Percentiles rank a stretch among this genome's conserved stretches.
Conservation (phyloP, 2,113 vertebrate genomes). For the Caranx melampygus region DNA sequence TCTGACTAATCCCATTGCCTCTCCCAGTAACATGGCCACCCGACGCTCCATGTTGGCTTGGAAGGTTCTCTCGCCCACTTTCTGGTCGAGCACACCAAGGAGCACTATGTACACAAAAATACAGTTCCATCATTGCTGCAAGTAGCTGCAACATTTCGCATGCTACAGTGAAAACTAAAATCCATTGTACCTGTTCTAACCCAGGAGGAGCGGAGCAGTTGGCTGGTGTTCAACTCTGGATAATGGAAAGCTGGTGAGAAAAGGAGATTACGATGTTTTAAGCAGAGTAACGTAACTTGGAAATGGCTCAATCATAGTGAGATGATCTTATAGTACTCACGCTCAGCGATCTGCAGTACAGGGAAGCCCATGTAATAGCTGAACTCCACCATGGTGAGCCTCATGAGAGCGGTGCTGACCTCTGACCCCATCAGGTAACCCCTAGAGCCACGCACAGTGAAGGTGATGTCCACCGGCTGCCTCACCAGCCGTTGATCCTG, state of each 20-base stretch:
- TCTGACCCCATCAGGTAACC: conserved; percentile 90
- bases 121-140: neutral
- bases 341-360: conserved; percentile 95
- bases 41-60: conserved; percentile 93
- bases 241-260: conserved; percentile 91
- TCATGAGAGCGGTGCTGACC: conserved; percentile 90
- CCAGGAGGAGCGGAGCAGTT: conserved; percentile 94
- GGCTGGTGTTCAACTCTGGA: conserved; percentile 92
- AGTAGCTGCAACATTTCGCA: neutral
- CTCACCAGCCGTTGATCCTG: conserved; percentile 73
- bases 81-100: conserved; percentile 90
- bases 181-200: conserved; percentile 91
- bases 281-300: neutral
- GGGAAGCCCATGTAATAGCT: conserved; percentile 97
- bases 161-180: conserved; percentile 1
- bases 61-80: conserved; percentile 89
- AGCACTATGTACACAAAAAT: conserved; percentile 75
- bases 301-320: neutral
- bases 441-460: conserved; percentile 79
- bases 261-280: neutral
- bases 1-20: conserved; percentile 84
- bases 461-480: conserved; percentile 90
- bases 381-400: conserved; percentile 93
- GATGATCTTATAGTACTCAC: conserved; percentile 83
- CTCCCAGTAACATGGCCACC: conserved; percentile 89